phyloP scores from a whole-genome alignment of 2,113 vertebrate genomes.

The Scopus umbretta region DNA sequence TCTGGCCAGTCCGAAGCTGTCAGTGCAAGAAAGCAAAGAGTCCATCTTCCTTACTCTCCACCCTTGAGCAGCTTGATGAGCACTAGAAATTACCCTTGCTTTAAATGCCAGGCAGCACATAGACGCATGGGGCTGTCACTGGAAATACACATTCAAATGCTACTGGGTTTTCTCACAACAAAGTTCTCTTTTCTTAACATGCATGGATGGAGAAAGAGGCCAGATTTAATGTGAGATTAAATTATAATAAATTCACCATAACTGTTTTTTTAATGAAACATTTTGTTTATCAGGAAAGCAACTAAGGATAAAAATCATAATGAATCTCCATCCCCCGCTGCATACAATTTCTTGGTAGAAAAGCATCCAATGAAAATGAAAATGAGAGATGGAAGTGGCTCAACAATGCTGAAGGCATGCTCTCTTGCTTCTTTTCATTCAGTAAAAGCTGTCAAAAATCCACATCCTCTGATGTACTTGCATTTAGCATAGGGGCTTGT shows the following conservation, averaged over 20 bases:
- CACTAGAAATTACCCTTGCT: not conserved
- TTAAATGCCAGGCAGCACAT: not conserved
- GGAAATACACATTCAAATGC: not conserved
- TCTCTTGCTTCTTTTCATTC: constrained; percentile 14
- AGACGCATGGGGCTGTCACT: not conserved
- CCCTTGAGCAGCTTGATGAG: not conserved
- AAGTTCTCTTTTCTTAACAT: not conserved
- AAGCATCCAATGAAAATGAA: constrained; percentile 28
- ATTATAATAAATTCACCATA: not conserved
- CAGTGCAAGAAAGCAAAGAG: not conserved
- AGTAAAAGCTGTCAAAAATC: constrained; percentile 69
- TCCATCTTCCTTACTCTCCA: not conserved
- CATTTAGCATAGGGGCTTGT: constrained; percentile 60
- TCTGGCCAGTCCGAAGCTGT: not conserved
- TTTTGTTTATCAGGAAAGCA: not conserved
- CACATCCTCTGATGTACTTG: constrained; percentile 47
- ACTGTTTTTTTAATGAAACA: not conserved
- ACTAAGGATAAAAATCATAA: not conserved
- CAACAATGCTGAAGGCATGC: not conserved
- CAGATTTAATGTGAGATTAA: not conserved
- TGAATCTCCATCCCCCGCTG: not conserved
- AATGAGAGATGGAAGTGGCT: constrained; percentile 4
- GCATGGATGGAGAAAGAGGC: not conserved
- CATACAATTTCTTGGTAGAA: not conserved
- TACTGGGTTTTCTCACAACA: not conserved